Evolutionary conservation across 2,888 invertebrate genomes (phyloP).

Genomic region (Cerastis leucographa): DNA sequence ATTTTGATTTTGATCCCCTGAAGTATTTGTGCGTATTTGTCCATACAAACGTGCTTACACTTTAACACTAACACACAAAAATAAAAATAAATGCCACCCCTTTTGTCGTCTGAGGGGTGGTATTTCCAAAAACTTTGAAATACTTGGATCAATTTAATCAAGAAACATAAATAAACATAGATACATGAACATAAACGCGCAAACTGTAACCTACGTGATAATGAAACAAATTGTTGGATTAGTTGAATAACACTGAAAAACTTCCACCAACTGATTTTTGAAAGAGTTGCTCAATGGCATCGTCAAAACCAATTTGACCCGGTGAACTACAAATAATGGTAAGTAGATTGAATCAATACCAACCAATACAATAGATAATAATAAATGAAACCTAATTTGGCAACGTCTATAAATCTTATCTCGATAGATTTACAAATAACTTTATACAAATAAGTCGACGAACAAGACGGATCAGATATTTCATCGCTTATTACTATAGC

Average conservation of each 20-base stretch:
- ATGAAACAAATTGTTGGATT: not conserved
- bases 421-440: constrained; percentile 46
- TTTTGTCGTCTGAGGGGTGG: no score
- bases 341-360: constrained; percentile 46
- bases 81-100: no score
- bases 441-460: constrained; percentile 27
- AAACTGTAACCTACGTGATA: not conserved
- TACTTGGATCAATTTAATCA: no score
- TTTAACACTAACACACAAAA: no score
- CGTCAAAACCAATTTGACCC: constrained; percentile 52
- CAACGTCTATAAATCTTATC: constrained; percentile 54
- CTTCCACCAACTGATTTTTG: not conserved
- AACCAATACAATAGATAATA: constrained; percentile 44
- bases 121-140: no score
- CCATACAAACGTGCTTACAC: no score
- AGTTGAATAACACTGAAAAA: not conserved
- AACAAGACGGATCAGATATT: constrained; percentile 37
- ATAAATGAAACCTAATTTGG: constrained; percentile 51
- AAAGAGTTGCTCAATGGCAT: constrained; percentile 48
- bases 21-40: no score
- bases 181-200: no score
- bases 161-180: no score
- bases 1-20: no score
- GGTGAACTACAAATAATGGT: constrained; percentile 59
- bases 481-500: constrained; percentile 18